These are phyloP conservation scores for Atrichornis clamosus DNA, from an alignment of 2,113 vertebrate species.

Conservation along the genomic window DNA sequence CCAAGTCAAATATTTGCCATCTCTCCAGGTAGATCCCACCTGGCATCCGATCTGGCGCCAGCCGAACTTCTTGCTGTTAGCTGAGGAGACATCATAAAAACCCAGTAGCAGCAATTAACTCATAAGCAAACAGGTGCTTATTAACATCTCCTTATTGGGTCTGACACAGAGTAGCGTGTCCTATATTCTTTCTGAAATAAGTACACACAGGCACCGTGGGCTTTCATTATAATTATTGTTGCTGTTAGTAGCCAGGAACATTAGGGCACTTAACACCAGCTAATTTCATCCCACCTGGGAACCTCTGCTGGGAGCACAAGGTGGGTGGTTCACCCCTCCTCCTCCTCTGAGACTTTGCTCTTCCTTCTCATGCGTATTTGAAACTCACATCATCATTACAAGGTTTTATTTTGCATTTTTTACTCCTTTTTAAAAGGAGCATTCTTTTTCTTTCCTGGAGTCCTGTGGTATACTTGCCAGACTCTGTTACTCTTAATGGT, in stretches of 20 bases:
- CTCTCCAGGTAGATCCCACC: not conserved
- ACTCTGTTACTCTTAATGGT: not conserved
- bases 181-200: not conserved
- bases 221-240: not conserved
- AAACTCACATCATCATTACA: not conserved
- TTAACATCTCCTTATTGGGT: not conserved
- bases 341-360: not conserved
- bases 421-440: not conserved
- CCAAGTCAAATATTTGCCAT: slow-evolving; percentile 44
- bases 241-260: not conserved
- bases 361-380: not conserved
- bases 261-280: not conserved
- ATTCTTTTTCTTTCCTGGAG: not conserved
- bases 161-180: not conserved
- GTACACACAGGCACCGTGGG: not conserved
- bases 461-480: not conserved
- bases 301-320: not conserved
- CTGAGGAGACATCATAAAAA: not conserved
- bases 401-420: not conserved
- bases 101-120: not conserved
- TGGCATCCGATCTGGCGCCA: not conserved
- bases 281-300: not conserved
- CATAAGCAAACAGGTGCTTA: not conserved
- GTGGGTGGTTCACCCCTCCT: not conserved
- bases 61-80: not conserved